Percentiles rank a stretch among this genome's conserved stretches.
Evolutionary conservation across 2,113 vertebrate species (phyloP).

Genomic region (Cettia cetti): DNA sequence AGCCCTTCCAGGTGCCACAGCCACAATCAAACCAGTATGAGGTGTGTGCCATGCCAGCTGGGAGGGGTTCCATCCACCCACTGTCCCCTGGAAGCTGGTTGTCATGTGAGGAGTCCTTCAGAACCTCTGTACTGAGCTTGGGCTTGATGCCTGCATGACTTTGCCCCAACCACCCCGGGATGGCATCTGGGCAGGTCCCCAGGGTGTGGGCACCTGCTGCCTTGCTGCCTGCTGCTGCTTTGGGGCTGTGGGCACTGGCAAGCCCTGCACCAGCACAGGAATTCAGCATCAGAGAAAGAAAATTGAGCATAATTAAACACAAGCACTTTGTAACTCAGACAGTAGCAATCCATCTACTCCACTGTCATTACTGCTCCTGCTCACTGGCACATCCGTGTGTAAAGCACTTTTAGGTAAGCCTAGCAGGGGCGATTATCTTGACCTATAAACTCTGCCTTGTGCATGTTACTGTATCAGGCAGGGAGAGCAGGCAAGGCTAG

Average conservation of each 20-base stretch:
- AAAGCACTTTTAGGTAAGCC: background rate
- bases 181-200: background rate
- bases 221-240: background rate
- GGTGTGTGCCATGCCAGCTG: background rate
- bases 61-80: background rate
- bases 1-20: background rate
- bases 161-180: background rate
- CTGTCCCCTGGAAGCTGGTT: background rate
- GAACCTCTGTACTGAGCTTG: fast-evolving
- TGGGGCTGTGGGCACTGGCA: fast-evolving
- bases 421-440: background rate
- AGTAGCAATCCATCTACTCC: background rate
- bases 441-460: background rate
- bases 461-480: fast-evolving
- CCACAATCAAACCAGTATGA: background rate
- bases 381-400: background rate
- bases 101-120: fast-evolving
- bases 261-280: background rate
- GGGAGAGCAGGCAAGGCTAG: background rate
- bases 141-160: fast-evolving
- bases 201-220: fast-evolving
- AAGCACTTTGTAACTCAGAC: background rate
- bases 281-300: background rate
- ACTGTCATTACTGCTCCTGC: background rate
- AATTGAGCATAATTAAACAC: background rate